Percentiles rank a stretch among this genome's conserved stretches.
These are phyloP conservation scores for Lagocephalus sceleratus DNA, from an alignment of 2,797 vertebrate species.

Conservation along the genomic window DNA sequence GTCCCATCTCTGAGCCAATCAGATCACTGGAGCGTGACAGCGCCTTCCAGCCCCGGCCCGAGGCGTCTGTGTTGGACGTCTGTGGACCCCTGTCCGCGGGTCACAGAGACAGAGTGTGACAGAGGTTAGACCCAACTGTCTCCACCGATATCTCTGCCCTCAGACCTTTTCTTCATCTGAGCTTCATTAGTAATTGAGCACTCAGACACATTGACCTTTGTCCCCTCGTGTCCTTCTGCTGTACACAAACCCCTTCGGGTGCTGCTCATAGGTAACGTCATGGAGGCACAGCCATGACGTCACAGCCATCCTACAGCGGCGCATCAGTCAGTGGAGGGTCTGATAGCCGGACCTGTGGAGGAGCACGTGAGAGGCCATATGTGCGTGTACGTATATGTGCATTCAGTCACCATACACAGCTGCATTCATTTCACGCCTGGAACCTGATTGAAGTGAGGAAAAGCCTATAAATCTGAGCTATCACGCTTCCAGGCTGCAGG, in stretches of 20 bases:
- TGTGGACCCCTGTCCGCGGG: conserved; percentile 8
- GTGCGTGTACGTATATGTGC: neutral
- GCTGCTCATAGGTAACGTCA: too few species aligned
- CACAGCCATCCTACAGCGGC: neutral
- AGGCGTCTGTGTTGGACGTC: conserved; percentile 7
- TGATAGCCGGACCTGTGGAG: conserved; percentile 1
- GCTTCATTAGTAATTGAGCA: too few species aligned
- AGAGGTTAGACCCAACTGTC: too few species aligned
- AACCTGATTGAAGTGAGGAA: neutral
- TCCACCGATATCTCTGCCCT: too few species aligned
- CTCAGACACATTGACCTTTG: too few species aligned
- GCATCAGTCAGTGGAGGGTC: neutral
- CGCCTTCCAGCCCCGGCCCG: neutral
- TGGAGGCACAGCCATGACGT: too few species aligned
- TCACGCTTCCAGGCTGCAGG: conserved; percentile 1
- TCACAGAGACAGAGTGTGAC: too few species aligned
- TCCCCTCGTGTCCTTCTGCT: too few species aligned
- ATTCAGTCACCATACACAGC: conserved; percentile 1
- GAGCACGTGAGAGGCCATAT: too few species aligned
- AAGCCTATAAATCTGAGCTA: neutral
- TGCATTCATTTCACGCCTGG: conserved; percentile 6
- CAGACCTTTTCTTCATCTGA: too few species aligned
- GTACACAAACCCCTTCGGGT: too few species aligned
- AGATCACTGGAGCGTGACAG: conserved; percentile 33
- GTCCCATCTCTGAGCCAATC: conserved; percentile 40